Percentiles rank a stretch among this genome's conserved stretches.
Evolutionary conservation across 2,888 invertebrate genomes (phyloP).

Genomic region (Melieria crassipennis): DNA sequence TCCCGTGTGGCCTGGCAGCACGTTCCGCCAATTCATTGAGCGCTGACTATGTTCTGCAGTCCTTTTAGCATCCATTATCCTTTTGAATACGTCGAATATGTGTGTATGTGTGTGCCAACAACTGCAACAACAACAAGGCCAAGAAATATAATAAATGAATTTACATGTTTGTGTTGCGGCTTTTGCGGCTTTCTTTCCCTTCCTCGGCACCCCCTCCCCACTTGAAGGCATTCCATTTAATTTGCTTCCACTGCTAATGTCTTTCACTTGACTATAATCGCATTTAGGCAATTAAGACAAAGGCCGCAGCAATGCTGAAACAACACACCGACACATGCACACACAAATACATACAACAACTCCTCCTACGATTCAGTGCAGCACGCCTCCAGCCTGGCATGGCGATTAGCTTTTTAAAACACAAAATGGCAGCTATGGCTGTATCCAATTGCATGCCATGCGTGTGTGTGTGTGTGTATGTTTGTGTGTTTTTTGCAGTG

Average conservation of each 20-base stretch:
- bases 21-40: neutral
- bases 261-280: conserved; percentile 63
- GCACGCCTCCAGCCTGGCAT: neutral
- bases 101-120: neutral
- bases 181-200: conserved; percentile 11
- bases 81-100: conserved; percentile 10
- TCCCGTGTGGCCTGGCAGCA: conserved; percentile 43
- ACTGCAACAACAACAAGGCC: too few species aligned
- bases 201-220: too few species aligned
- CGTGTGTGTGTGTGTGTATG: neutral
- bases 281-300: conserved; percentile 62
- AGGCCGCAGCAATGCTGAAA: conserved; percentile 19
- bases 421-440: conserved; percentile 6
- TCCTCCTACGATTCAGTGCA: neutral
- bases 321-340: neutral
- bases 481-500: neutral
- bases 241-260: conserved; percentile 48
- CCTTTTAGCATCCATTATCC: conserved; percentile 22
- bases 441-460: conserved; percentile 12
- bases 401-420: conserved; percentile 31
- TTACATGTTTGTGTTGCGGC: conserved; percentile 7
- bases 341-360: neutral
- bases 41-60: neutral
- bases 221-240: conserved; percentile 1
- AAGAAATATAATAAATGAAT: neutral